Evolutionary conservation across 2,888 invertebrate genomes (phyloP), one percentile per base, ranked within the genome.

Genomic region (Cephalotes varians): DNA sequence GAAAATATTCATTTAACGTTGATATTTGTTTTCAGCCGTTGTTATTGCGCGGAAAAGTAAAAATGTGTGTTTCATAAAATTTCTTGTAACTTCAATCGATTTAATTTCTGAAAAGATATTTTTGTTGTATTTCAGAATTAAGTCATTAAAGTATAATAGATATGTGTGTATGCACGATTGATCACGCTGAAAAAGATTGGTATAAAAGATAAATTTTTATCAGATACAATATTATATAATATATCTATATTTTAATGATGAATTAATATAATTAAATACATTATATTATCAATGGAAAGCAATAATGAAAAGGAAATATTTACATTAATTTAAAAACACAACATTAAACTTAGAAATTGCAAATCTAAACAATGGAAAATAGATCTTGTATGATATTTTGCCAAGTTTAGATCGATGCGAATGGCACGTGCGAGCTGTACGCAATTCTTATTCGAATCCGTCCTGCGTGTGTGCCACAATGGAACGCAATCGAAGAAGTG

Each of bases 401-500:
- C 76, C 51, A 65, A 54, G 28, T 76, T 51, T 65, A 76, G 40
- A 76, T 67, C 54, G 37, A 64, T 28, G 64, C 49, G 62, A 51
- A 76, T 64, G 74, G 64, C 74, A 74, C 74, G 74, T 64, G 74
- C 34, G 62, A 37, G 28, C 25, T 25, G 49, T 31, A 60, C 64
- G 47, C 51, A 56, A 51, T n/a, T 74, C 21, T 44, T 40, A 40
- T 18, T n/a, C 47, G 60, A 64, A 51, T 25, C 9, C 37, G 51
- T 76, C 28, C 12, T 15, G 28, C 25, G 76, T 31, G 31, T n/a
- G n/a, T 37, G 28, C 28, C 65, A 5, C 15, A 37, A 49, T 67
- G 49, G 44, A 56, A 73, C 56, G 56, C 31, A 58, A 10, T 9
- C 15, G 72, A 31, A 15, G 44, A 60, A 60, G 31, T 44, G 15